Percentiles rank a stretch among this genome's conserved stretches.
Evolutionary conservation across 2,888 invertebrate genomes (phyloP).

Genomic region (Ectemnius continuus): DNA sequence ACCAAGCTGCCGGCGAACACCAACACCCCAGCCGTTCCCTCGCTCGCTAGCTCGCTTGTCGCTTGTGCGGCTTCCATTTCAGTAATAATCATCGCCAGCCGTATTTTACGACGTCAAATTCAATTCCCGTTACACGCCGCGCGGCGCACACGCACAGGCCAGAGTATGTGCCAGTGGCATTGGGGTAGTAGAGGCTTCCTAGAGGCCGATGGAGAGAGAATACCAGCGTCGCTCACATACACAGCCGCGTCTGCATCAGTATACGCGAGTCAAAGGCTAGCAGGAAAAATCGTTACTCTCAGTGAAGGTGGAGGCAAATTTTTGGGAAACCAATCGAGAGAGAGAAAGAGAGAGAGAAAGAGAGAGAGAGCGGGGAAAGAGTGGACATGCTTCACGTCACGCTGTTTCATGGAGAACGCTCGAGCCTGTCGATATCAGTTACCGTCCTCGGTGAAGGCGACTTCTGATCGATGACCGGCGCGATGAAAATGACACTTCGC

Average conservation of each 20-base stretch:
- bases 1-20: background rate
- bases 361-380: conserved; percentile 33
- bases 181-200: background rate
- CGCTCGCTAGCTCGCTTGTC: conserved; percentile 13
- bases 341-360: conserved; percentile 8
- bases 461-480: conserved; percentile 60
- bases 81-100: conserved; percentile 43
- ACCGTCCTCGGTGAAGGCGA: conserved; percentile 49
- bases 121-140: conserved; percentile 46
- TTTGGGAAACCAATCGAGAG: background rate
- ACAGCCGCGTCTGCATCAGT: conserved; percentile 18
- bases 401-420: conserved; percentile 49
- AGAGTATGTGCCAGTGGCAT: conserved; percentile 25
- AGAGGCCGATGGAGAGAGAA: background rate
- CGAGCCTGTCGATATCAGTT: conserved; percentile 62
- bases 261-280: background rate
- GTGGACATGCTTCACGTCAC: conserved; percentile 49
- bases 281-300: conserved; percentile 52
- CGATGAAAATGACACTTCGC: conserved; percentile 64
- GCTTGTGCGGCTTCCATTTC: conserved; percentile 44
- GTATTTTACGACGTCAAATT: conserved; percentile 45
- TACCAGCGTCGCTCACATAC: background rate
- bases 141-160: conserved; percentile 29
- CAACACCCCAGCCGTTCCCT: background rate
- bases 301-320: background rate